Base-by-base conservation (phyloP, 1,140 invertebrate species). In the Diorhabda elongata region DNA sequence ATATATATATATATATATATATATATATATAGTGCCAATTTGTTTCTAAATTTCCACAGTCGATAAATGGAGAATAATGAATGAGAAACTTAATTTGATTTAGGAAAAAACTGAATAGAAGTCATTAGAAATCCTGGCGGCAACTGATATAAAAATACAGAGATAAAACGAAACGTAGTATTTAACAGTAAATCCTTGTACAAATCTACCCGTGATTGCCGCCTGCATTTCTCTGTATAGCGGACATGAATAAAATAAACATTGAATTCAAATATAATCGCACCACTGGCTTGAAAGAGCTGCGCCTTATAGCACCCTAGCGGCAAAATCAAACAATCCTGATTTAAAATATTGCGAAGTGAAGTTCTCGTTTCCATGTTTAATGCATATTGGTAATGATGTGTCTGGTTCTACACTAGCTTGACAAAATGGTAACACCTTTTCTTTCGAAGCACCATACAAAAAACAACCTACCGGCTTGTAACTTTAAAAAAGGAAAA, bases 221-320 rank as follows among this genome's bases (percentile, higher is more conserved):
- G 47, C 47, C 47, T 61, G 59, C 11, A 8, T 61, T 61, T 43
- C 59, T 61, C 42, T 61, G 42, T 41, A n/a, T 8, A 42, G n/a
- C 43, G 58, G 44, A 42, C 44, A 62, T 73, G 72, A 73, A 71
- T 69, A 71, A 71, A 71, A 71, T 71, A 58, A 63, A 69, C 64
- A 75, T 71, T 75, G 68, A 74, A 72, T 74, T 74, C 74, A 75
- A 75, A 75, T 73, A 70, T 60, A 73, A 75, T 73, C 70, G 71
- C 72, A 71, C 71, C 71, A 73, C 71, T 67, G 66, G 43, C 64
- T 63, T 58, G 70, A 61, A 62, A 69, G 68, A 73, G 74, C 72
- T 75, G 74, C 67, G 68, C 70, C 73, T 75, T 73, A 73, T 75
- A 70, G 69, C 74, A 75, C 74, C 72, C 70, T 64, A 58, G 73